Percentiles rank a stretch among this genome's conserved stretches.
Conservation (phyloP, 2,888 invertebrate species). For the Athalia circularis region DNA sequence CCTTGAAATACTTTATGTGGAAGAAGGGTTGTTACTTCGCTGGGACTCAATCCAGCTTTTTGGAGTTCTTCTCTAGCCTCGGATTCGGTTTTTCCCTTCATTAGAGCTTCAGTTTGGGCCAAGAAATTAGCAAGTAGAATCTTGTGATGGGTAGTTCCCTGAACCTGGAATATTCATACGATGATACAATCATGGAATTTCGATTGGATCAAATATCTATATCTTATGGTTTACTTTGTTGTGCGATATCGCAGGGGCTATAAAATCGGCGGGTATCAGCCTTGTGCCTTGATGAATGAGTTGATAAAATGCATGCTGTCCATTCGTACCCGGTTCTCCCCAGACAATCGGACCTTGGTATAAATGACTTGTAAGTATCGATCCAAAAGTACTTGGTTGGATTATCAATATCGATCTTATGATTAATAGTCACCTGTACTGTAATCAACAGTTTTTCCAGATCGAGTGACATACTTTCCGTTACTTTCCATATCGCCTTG, state of each 20-base stretch:
- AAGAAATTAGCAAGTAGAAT: constrained; percentile 97
- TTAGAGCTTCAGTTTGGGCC: constrained; percentile 98
- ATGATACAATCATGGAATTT: background rate
- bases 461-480: constrained; percentile 92
- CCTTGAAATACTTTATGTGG: constrained; percentile 98
- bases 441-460: constrained; percentile 78
- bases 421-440: constrained; percentile 72
- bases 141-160: constrained; percentile 90
- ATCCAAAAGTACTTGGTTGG: constrained; percentile 9
- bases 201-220: background rate
- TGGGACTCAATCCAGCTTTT: constrained; percentile 85
- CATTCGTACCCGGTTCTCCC: constrained; percentile 99
- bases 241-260: constrained; percentile 93
- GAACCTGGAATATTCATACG: constrained; percentile 67
- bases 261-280: constrained; percentile 97
- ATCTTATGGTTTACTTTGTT: constrained; percentile 76
- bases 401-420: background rate
- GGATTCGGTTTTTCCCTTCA: constrained; percentile 84
- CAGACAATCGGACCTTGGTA: constrained; percentile 77
- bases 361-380: constrained; percentile 46
- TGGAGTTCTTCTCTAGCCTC: constrained; percentile 88
- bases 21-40: constrained; percentile 85
- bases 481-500: constrained; percentile 99
- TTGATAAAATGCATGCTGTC: constrained; percentile 99
- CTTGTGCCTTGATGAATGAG: constrained; percentile 96